A percentile compares a stretch with the other conserved stretches of the same genome.
Evolutionary conservation across 2,797 vertebrate species (phyloP).

Genomic region (Babyrousa celebensis): DNA sequence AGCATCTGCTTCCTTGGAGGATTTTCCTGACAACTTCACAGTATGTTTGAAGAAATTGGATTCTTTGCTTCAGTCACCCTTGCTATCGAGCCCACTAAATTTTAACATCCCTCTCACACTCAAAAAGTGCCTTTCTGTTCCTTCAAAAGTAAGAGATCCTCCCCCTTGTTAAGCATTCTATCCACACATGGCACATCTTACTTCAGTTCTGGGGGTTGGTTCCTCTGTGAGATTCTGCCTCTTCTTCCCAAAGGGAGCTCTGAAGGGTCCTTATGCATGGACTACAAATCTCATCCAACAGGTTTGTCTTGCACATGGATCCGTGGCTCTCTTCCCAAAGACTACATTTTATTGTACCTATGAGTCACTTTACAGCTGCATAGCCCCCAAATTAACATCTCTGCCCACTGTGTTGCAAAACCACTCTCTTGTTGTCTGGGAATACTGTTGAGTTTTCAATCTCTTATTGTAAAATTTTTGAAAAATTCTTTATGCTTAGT

Average conservation of each 20-base stretch:
- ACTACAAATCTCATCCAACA: neutral
- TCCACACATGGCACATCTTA: neutral
- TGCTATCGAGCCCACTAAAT: neutral
- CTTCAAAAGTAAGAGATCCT: neutral
- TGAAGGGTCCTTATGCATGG: neutral
- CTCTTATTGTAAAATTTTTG: constrained; percentile 36
- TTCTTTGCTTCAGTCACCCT: neutral
- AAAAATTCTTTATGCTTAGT: constrained; percentile 80
- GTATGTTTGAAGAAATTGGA: neutral
- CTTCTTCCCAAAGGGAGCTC: neutral
- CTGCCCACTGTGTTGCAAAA: constrained; percentile 68
- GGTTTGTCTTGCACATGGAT: constrained; percentile 4
- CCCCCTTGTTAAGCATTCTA: neutral
- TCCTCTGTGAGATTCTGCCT: neutral
- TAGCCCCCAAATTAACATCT: constrained; percentile 60
- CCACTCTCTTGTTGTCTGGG: constrained; percentile 26
- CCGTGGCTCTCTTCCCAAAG: constrained; percentile 57
- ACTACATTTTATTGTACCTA: constrained; percentile 45
- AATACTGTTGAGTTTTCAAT: constrained; percentile 74
- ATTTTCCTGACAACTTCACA: neutral
- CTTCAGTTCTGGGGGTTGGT: neutral
- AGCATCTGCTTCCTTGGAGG: neutral
- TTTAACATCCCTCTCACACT: neutral
- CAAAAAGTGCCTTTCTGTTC: neutral
- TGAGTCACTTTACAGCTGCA: constrained; percentile 49